phyloP scores from a whole-genome alignment of 2,888 invertebrate species.

The Nemotelus pantherinus region DNA sequence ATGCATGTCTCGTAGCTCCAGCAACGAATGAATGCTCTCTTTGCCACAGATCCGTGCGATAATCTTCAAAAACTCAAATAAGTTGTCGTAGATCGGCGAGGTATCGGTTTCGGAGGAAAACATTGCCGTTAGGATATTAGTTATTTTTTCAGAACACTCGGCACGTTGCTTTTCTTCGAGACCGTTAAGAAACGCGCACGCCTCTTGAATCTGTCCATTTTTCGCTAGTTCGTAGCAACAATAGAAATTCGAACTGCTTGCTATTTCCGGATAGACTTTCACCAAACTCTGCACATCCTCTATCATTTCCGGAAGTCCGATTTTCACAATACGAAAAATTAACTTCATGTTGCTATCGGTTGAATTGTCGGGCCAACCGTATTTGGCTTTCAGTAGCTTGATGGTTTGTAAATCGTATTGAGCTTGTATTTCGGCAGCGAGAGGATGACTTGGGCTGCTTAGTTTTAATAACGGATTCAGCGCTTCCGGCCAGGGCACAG shows the following conservation, averaged over 20 bases:
- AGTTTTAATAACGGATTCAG: constrained; percentile 59
- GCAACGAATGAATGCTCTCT: constrained; percentile 54
- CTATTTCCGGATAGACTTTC: constrained; percentile 60
- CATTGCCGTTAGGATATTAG: constrained; percentile 55
- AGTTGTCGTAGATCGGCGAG: constrained; percentile 48
- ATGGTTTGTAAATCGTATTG: constrained; percentile 63
- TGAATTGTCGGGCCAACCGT: constrained; percentile 62
- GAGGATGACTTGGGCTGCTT: constrained; percentile 62
- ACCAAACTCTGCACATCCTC: constrained; percentile 60
- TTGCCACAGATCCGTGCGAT: constrained; percentile 54
- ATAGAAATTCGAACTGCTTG: constrained; percentile 59
- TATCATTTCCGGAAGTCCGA: constrained; percentile 61
- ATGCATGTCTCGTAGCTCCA: constrained; percentile 56
- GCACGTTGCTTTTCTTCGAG: constrained; percentile 54
- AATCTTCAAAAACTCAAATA: constrained; percentile 60
- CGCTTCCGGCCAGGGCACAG: constrained; percentile 63
- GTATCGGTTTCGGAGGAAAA: constrained; percentile 22
- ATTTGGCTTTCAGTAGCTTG: constrained; percentile 64
- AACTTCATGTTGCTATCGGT: constrained; percentile 59
- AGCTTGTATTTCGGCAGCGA: constrained; percentile 60
- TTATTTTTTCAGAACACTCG: constrained; percentile 56
- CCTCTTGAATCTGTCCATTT: constrained; percentile 59
- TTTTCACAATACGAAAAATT: constrained; percentile 61
- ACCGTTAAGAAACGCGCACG: constrained; percentile 58
- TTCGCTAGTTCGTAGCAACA: constrained; percentile 61